Conservation (phyloP, 2,113 vertebrate species). For the Pampusana beccarii region DNA sequence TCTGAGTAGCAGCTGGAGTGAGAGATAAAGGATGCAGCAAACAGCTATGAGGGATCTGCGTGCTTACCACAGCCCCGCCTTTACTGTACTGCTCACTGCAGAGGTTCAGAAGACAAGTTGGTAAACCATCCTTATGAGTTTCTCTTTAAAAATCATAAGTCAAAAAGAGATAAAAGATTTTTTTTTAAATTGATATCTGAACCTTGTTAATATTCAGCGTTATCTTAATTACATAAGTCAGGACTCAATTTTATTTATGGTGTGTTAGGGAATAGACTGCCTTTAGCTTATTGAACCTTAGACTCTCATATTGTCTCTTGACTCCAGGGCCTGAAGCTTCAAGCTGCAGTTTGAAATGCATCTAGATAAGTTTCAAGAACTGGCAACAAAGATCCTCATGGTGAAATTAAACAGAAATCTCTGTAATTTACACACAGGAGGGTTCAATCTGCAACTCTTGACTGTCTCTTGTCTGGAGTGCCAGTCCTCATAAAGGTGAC, state of each 20-base stretch:
- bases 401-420: slow-evolving; percentile 7
- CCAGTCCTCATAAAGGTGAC: neutral
- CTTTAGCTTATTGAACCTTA: neutral
- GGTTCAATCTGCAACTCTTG: neutral
- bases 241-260: neutral
- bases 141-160: neutral
- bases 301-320: neutral
- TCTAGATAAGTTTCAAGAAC: neutral
- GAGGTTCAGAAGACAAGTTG: neutral
- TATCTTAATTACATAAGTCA: neutral
- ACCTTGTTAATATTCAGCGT: neutral
- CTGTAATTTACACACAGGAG: neutral
- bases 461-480: neutral
- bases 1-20: neutral
- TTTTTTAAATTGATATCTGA: neutral
- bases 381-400: neutral
- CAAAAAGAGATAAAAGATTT: neutral
- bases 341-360: neutral
- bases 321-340: neutral
- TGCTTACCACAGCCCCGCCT: neutral
- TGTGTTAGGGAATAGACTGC: neutral
- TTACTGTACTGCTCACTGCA: neutral
- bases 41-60: neutral
- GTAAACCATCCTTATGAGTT: neutral
- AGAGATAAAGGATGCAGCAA: neutral